These are phyloP conservation scores for Brassicogethes aeneus DNA, from an alignment of 2,888 invertebrate genomes.

Conservation along the genomic window DNA sequence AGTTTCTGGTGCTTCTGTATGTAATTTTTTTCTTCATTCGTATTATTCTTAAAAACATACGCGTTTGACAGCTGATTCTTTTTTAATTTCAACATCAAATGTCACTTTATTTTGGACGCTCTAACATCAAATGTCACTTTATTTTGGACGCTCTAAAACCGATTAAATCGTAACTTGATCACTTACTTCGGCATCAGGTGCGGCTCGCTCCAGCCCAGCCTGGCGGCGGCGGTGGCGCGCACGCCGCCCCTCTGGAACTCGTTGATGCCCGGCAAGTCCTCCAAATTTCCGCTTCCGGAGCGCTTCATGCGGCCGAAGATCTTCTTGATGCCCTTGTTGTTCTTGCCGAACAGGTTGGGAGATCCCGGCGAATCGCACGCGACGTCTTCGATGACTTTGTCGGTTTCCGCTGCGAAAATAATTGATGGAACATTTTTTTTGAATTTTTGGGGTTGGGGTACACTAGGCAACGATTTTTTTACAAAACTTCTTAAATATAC, in stretches of 20 bases:
- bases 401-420: slow-evolving; percentile 54
- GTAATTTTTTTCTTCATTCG: too few relatives aligned
- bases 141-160: background rate
- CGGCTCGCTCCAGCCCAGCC: slow-evolving; percentile 53
- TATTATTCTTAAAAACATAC: too few relatives aligned
- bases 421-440: too few relatives aligned
- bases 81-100: too few relatives aligned
- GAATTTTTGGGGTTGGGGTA: too few relatives aligned
- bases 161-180: too few relatives aligned
- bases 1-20: too few relatives aligned
- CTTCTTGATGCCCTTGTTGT: slow-evolving; percentile 54
- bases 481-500: too few relatives aligned
- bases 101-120: too few relatives aligned
- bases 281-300: slow-evolving; percentile 61
- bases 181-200: slow-evolving; percentile 32
- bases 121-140: too few relatives aligned
- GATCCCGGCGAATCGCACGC: slow-evolving; percentile 24
- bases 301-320: slow-evolving; percentile 61
- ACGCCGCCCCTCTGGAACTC: slow-evolving; percentile 64
- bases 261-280: slow-evolving; percentile 50
- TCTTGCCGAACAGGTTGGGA: slow-evolving; percentile 44
- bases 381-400: slow-evolving; percentile 45
- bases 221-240: slow-evolving; percentile 62
- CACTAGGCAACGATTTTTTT: too few relatives aligned
- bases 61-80: too few relatives aligned